These are phyloP conservation scores for Clytia hemisphaerica DNA, from an alignment of 30 jellyfish, hydroid and myxozoan genomes.

Conservation along the genomic window DNA sequence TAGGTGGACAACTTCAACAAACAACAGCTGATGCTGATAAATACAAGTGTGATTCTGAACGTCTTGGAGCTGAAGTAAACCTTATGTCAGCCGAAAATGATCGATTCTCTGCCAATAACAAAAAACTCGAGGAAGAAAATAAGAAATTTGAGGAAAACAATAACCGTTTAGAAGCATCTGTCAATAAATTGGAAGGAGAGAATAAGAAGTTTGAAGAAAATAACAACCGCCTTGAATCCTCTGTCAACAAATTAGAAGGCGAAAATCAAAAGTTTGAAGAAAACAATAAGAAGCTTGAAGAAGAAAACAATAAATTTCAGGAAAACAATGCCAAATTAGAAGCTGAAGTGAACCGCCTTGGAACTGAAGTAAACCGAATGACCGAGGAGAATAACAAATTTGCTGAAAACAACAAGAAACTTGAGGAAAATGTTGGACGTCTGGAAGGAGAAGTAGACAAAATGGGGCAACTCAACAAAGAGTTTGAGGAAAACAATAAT, in stretches of 20 bases:
- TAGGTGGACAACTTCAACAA: conserved; percentile 47
- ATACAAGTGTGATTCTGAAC: conserved; percentile 44
- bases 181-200: conserved; percentile 36
- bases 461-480: conserved; percentile 49
- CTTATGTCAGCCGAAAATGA: conserved; percentile 63
- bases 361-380: conserved; percentile 50
- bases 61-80: conserved; percentile 44
- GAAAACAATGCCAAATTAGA: conserved; percentile 57
- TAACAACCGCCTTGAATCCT: conserved; percentile 21
- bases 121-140: conserved; percentile 56
- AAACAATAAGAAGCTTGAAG: conserved; percentile 56
- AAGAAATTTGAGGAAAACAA: conserved; percentile 23
- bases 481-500: conserved; percentile 32
- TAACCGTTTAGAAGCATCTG: conserved; percentile 15
- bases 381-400: conserved; percentile 72
- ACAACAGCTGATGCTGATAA: conserved; percentile 39
- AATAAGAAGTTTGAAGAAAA: conserved; percentile 58
- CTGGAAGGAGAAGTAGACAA: conserved; percentile 69
- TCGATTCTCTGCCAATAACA: conserved; percentile 45
- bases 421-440: conserved; percentile 49
- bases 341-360: conserved; percentile 68
- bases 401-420: conserved; percentile 72
- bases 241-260: conserved; percentile 23
- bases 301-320: conserved; percentile 59
- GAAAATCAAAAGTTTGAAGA: conserved; percentile 57